Evolutionary conservation across 2,888 invertebrate genomes (phyloP).

Genomic region (Xylota segnis): DNA sequence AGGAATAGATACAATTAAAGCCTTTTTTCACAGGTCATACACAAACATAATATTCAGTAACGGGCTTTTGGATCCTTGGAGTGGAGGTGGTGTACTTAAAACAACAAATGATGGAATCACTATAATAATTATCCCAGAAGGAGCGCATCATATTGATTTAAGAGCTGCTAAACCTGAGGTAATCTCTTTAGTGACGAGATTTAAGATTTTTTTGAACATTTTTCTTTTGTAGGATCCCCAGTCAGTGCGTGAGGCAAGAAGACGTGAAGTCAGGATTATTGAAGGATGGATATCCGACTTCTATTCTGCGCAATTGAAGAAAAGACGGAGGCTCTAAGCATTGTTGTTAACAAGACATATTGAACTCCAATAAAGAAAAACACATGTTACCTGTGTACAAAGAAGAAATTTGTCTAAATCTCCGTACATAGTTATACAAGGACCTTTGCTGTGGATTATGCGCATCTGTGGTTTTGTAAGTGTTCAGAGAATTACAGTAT

Average conservation of each 20-base stretch:
- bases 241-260: conserved; percentile 80
- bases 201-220: conserved; percentile 39
- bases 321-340: conserved; percentile 27
- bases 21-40: conserved; percentile 82
- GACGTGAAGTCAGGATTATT: conserved; percentile 80
- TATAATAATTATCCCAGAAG: conserved; percentile 91
- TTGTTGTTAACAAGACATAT: not conserved
- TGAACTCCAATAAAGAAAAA: not conserved
- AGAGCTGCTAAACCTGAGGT: conserved; percentile 84
- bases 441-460: no score
- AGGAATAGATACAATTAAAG: not conserved
- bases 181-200: no score
- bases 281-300: conserved; percentile 77
- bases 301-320: conserved; percentile 32
- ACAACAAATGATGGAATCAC: conserved; percentile 88
- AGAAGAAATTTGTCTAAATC: not conserved
- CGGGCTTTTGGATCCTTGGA: conserved; percentile 95
- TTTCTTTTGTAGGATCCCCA: conserved; percentile 79
- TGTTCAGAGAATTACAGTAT: no score
- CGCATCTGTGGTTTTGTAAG: no score
- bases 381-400: not conserved
- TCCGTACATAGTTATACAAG: not conserved
- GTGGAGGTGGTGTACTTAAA: conserved; percentile 91
- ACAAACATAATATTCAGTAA: conserved; percentile 93
- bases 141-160: conserved; percentile 94